Conservation (phyloP, 2,888 invertebrate species). For the Lottia gigantea region DNA sequence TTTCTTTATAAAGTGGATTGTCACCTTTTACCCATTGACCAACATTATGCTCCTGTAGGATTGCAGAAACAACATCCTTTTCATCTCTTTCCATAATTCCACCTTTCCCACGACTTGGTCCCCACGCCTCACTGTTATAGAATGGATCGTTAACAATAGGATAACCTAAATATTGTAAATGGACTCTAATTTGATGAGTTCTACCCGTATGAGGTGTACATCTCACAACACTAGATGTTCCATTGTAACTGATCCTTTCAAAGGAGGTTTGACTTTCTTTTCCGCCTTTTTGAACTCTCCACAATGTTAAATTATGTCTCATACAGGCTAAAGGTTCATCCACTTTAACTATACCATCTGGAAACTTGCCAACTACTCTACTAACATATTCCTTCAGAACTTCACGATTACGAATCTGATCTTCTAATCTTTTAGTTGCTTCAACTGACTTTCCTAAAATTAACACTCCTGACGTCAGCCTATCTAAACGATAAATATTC, state of each 20-base stretch:
- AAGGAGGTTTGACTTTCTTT: conserved; percentile 93
- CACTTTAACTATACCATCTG: conserved; percentile 81
- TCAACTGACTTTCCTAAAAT: conserved; percentile 93
- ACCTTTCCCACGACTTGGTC: conserved; percentile 75
- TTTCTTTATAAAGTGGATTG: conserved; percentile 42
- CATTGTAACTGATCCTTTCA: conserved; percentile 88
- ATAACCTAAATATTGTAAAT: conserved; percentile 95
- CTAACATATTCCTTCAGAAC: conserved; percentile 79
- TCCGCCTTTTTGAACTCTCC: conserved; percentile 81
- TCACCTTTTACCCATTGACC: conserved; percentile 83
- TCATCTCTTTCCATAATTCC: conserved; percentile 40
- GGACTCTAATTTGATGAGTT: conserved; percentile 99
- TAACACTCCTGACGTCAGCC: conserved; percentile 93
- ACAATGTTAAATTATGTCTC: conserved; percentile 95
- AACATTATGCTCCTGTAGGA: conserved; percentile 92
- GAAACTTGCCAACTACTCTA: conserved; percentile 65
- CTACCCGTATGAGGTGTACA: conserved; percentile 93
- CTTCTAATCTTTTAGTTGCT: conserved; percentile 94
- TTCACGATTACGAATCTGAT: conserved; percentile 90
- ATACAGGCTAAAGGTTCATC: conserved; percentile 92
- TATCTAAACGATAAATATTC: conserved; percentile 94
- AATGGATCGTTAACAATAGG: conserved; percentile 97
- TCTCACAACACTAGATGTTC: conserved; percentile 89
- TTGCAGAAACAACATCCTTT: conserved; percentile 53
- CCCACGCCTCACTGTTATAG: conserved; percentile 96